A percentile compares a stretch with the other conserved stretches of the same genome.
These are phyloP conservation scores for Drosophila albomicans DNA, from an alignment of 1,140 invertebrate species.

Conservation along the genomic window DNA sequence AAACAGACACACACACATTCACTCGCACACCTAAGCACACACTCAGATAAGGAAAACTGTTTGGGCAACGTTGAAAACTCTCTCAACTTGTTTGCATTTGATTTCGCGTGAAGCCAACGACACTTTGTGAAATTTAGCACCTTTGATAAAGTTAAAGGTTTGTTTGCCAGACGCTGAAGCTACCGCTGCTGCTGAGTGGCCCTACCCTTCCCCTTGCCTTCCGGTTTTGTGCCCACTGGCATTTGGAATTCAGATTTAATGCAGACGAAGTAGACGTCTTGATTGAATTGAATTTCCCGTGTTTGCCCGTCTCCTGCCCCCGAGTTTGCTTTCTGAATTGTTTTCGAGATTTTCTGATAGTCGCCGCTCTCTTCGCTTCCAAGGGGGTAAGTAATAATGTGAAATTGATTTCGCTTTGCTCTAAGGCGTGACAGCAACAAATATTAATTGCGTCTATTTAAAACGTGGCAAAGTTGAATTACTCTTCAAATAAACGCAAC, in stretches of 20 bases:
- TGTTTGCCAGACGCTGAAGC: slow-evolving; percentile 55
- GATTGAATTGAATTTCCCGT: slow-evolving; percentile 59
- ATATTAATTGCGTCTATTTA: slow-evolving; percentile 67
- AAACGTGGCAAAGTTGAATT: slow-evolving; percentile 59
- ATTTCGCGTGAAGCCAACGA: slow-evolving; percentile 70
- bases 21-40: neutral
- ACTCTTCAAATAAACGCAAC: slow-evolving; percentile 46
- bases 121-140: slow-evolving; percentile 77
- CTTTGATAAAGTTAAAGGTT: slow-evolving; percentile 79
- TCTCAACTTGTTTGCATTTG: slow-evolving; percentile 71
- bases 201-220: neutral
- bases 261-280: slow-evolving; percentile 41
- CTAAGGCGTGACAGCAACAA: slow-evolving; percentile 41
- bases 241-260: slow-evolving; percentile 54
- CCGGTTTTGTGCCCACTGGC: neutral
- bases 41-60: neutral
- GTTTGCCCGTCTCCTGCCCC: neutral
- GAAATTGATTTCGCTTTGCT: slow-evolving; percentile 65
- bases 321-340: slow-evolving; percentile 27
- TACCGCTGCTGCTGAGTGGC: slow-evolving; percentile 26
- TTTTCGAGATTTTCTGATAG: slow-evolving; percentile 39
- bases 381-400: slow-evolving; percentile 39
- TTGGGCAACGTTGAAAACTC: slow-evolving; percentile 38
- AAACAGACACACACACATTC: slow-evolving; percentile 2
- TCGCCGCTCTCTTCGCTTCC: neutral